A percentile compares a stretch with the other conserved stretches of the same genome.
phyloP scores from a whole-genome alignment of 2,113 vertebrate species.

The Brachypteracias leptosomus region DNA sequence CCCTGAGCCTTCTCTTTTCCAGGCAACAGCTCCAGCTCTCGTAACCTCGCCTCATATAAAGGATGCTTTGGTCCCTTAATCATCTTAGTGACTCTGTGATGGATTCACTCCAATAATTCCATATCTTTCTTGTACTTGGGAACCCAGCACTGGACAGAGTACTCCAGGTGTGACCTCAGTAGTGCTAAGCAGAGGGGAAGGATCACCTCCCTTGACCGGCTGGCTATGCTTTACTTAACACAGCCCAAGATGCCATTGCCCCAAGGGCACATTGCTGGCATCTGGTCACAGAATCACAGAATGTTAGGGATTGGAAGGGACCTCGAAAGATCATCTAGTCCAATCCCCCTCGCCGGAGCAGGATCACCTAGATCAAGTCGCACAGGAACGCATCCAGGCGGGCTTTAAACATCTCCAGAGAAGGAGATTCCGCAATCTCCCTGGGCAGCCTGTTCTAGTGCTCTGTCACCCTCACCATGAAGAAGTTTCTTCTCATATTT shows the following conservation, averaged over 20 bases:
- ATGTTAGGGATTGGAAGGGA: too few relatives aligned
- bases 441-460: too few relatives aligned
- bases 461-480: too few relatives aligned
- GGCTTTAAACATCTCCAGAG: too few relatives aligned
- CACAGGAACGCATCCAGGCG: too few relatives aligned
- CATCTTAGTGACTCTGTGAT: neutral
- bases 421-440: too few relatives aligned
- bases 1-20: neutral
- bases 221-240: neutral
- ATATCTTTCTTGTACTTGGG: neutral
- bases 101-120: neutral
- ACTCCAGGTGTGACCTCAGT: neutral
- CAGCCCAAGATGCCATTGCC: neutral
- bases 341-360: too few relatives aligned
- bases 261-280: neutral
- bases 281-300: neutral
- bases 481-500: too few relatives aligned
- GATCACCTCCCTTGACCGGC: neutral
- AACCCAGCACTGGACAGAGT: neutral
- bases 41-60: neutral
- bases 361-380: too few relatives aligned
- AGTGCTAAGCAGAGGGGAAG: too few relatives aligned
- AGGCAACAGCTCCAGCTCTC: neutral
- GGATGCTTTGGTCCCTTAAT: neutral
- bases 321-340: too few relatives aligned